These are phyloP conservation scores for Chloroclysta siterata DNA, from an alignment of 2,888 invertebrate genomes.

Conservation along the genomic window DNA sequence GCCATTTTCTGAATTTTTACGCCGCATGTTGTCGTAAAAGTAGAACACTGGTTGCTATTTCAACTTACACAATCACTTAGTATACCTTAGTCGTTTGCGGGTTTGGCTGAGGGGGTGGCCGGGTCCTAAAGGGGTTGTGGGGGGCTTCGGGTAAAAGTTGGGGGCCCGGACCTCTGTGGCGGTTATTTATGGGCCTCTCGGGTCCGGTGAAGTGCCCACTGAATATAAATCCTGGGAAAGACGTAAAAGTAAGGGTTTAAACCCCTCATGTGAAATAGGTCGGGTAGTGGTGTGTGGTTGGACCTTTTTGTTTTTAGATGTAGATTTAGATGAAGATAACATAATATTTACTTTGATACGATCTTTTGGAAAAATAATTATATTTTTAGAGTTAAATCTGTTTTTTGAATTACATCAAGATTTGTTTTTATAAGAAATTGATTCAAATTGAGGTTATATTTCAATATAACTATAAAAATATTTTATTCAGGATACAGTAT, in stretches of 20 bases:
- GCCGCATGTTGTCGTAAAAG: too few species aligned
- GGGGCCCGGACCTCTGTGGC: conserved; percentile 68
- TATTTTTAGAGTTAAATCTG: neutral
- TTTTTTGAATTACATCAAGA: neutral
- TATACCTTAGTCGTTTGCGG: conserved; percentile 80
- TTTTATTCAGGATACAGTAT: too few species aligned
- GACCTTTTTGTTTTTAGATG: conserved; percentile 35
- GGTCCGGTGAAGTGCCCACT: conserved; percentile 78
- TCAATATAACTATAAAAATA: too few species aligned
- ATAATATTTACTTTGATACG: conserved; percentile 14
- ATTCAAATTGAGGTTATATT: too few species aligned
- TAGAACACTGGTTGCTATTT: conserved; percentile 11
- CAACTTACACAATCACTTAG: conserved; percentile 39
- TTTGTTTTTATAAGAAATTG: too few species aligned
- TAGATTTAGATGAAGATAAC: conserved; percentile 16
- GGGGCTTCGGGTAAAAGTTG: conserved; percentile 55
- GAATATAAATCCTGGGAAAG: conserved; percentile 82
- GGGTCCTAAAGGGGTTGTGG: conserved; percentile 41
- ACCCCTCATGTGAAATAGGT: conserved; percentile 49
- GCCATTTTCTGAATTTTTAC: neutral
- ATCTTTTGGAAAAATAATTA: conserved; percentile 13
- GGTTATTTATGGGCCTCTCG: conserved; percentile 83
- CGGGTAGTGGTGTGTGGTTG: conserved; percentile 42
- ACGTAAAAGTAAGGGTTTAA: conserved; percentile 73
- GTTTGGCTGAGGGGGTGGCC: conserved; percentile 46